Percentiles rank a stretch among this genome's conserved stretches.
Evolutionary conservation across 1,140 invertebrate species (phyloP).

Genomic region (Colletes gigas): DNA sequence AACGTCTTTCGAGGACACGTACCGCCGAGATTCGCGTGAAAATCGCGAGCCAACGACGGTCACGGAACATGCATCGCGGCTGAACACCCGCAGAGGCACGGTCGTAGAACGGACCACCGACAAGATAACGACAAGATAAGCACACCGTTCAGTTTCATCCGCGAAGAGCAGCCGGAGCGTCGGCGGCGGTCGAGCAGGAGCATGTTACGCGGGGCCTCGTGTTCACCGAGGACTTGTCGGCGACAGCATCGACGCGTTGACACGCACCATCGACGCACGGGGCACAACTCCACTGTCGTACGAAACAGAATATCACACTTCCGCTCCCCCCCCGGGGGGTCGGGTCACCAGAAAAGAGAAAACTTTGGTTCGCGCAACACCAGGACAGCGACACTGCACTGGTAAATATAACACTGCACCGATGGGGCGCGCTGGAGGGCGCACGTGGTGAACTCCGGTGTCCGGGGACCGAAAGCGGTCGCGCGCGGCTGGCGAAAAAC

Average conservation of each 20-base stretch:
- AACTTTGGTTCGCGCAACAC: not conserved
- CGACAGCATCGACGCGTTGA: constrained; percentile 24
- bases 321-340: not conserved
- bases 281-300: constrained; percentile 34
- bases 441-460: not conserved
- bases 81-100: constrained; percentile 22
- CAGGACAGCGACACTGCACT: constrained; percentile 3
- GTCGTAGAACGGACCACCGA: constrained; percentile 4
- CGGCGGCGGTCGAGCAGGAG: constrained; percentile 47
- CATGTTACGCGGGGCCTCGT: constrained; percentile 7
- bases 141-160: constrained; percentile 72
- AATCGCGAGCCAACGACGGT: no score
- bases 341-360: not conserved
- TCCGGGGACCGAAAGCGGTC: not conserved
- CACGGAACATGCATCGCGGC: not conserved
- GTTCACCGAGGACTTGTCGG: not conserved
- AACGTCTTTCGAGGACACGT: no score
- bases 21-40: no score
- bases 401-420: constrained; percentile 29
- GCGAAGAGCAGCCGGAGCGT: constrained; percentile 58
- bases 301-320: not conserved
- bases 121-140: constrained; percentile 7
- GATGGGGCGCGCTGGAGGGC: no score
- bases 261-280: constrained; percentile 51
- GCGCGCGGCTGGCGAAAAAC: not conserved